Conservation (phyloP, 2,888 invertebrate species). For the Apamea crenata region DNA sequence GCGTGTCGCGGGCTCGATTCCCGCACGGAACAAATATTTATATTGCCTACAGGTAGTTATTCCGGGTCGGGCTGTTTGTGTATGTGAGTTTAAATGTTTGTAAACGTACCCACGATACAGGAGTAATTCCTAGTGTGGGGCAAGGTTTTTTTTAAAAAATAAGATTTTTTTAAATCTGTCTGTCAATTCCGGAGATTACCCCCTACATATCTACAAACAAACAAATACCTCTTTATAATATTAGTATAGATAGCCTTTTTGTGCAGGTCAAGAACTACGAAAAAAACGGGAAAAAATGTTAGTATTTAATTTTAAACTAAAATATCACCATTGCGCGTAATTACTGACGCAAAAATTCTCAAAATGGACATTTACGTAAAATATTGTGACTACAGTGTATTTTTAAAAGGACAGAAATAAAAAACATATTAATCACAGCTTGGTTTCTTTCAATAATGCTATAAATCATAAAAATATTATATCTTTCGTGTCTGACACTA, state of each 20-base stretch:
- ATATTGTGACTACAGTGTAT: conserved; percentile 39
- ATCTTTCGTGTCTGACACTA: conserved; percentile 70
- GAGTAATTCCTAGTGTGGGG: too few species aligned
- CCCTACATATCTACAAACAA: too few species aligned
- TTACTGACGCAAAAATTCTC: conserved; percentile 41
- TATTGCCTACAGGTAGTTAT: too few species aligned
- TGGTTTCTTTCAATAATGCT: conserved; percentile 75
- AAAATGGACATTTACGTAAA: conserved; percentile 10
- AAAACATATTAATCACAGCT: conserved; percentile 75
- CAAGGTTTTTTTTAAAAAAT: too few species aligned
- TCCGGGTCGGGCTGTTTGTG: too few species aligned
- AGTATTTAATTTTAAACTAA: conserved; percentile 5
- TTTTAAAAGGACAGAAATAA: conserved; percentile 51
- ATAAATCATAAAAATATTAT: conserved; percentile 66
- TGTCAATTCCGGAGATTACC: too few species aligned
- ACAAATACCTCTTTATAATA: too few species aligned
- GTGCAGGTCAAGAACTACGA: conserved; percentile 1
- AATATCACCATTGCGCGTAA: conserved; percentile 29
- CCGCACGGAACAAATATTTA: too few species aligned
- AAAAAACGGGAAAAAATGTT: not conserved
- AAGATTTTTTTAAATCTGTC: too few species aligned
- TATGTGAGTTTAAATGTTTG: too few species aligned
- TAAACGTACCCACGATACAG: too few species aligned
- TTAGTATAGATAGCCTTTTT: not conserved
- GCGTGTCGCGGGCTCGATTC: too few species aligned